A percentile compares a stretch with the other conserved stretches of the same genome.
Evolutionary conservation across 2,797 vertebrate genomes (phyloP).

Genomic region (Meriones psammophilus): DNA sequence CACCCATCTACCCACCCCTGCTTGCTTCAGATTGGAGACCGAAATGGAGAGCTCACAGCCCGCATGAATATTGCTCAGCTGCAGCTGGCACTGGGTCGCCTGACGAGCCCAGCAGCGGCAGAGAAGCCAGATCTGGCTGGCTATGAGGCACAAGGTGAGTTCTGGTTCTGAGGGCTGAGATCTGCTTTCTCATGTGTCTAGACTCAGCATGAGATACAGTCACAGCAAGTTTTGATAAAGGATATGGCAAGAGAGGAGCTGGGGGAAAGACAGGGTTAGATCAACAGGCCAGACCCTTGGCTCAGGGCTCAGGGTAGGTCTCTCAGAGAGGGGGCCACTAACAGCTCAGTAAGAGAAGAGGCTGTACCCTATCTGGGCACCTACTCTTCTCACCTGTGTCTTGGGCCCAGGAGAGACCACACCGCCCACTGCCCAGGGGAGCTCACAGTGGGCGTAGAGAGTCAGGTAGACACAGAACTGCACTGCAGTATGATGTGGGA

Average conservation of each 20-base stretch:
- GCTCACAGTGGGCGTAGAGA: rapidly evolving
- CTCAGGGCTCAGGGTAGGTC: background rate
- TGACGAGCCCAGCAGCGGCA: constrained; percentile 76
- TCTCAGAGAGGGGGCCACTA: background rate
- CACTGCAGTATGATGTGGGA: background rate
- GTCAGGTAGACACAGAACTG: background rate
- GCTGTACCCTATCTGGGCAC: rapidly evolving
- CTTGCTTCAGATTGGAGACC: constrained; percentile 93
- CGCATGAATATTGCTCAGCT: constrained; percentile 95
- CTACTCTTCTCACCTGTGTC: too few relatives aligned
- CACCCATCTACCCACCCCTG: background rate
- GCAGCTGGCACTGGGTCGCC: constrained; percentile 92
- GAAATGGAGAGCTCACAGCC: constrained; percentile 94
- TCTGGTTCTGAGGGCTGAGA: rapidly evolving
- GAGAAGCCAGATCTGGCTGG: constrained; percentile 91
- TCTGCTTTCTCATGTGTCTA: rapidly evolving
- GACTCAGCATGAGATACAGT: background rate
- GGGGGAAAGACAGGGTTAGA: rapidly evolving
- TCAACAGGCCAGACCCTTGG: too few relatives aligned
- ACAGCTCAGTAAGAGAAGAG: background rate
- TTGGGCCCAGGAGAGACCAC: background rate
- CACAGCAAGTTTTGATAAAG: too few relatives aligned
- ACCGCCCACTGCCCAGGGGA: background rate
- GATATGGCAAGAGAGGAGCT: rapidly evolving
- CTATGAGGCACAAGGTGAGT: constrained; percentile 96